Conservation (phyloP, 2,888 invertebrate species). For the Ochropacha duplaris region DNA sequence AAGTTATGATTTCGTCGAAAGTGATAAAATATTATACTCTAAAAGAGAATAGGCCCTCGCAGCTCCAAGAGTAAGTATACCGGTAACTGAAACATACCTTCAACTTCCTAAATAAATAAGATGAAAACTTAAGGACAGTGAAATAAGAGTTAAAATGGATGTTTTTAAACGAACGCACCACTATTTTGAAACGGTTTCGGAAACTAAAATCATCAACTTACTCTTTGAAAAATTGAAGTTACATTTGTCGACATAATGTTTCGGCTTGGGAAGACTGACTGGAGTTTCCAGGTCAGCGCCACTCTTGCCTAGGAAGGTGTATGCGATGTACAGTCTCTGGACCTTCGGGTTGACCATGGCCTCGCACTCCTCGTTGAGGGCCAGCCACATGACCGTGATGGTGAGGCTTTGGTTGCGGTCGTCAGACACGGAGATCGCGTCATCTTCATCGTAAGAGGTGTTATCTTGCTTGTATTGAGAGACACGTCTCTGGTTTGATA, state of each 20-base stretch:
- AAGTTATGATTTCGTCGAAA: no score
- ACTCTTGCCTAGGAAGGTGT: conserved; percentile 49
- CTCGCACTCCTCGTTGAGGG: conserved; percentile 58
- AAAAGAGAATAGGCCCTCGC: no score
- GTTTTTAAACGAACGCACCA: no score
- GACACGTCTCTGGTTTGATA: background rate
- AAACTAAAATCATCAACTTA: conserved; percentile 24
- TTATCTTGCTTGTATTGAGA: background rate
- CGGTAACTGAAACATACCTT: no score
- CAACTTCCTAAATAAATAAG: no score
- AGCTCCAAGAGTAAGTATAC: no score
- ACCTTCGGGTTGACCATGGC: conserved; percentile 48
- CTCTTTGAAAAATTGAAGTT: conserved; percentile 57
- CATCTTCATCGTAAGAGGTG: conserved; percentile 4
- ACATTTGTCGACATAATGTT: conserved; percentile 53
- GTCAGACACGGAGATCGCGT: background rate
- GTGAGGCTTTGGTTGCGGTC: conserved; percentile 28
- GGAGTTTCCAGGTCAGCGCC: conserved; percentile 63
- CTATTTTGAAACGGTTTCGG: no score
- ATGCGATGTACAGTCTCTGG: conserved; percentile 53
- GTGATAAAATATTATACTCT: no score
- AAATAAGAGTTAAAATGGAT: no score
- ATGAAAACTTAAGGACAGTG: no score
- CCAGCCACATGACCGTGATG: conserved; percentile 60
- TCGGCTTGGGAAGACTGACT: conserved; percentile 56